Evolutionary conservation across 2,888 invertebrate genomes (phyloP).

Genomic region (Balanococcus diminutus): DNA sequence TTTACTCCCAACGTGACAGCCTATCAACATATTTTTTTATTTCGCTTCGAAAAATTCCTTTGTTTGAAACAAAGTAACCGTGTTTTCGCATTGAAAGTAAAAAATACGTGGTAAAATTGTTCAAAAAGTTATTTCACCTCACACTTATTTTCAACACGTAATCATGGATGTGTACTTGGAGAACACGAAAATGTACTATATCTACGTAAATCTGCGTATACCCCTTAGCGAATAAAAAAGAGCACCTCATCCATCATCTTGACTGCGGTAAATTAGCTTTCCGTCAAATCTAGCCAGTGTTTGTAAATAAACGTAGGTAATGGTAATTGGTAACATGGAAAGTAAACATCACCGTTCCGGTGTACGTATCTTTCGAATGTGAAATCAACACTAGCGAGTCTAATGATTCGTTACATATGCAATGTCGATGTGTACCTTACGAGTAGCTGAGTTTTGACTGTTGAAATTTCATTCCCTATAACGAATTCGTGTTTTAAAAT

Average conservation of each 20-base stretch:
- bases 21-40: too few species aligned
- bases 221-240: neutral
- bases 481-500: neutral
- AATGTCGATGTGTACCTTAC: neutral
- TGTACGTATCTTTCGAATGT: neutral
- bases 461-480: neutral
- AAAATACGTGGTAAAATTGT: neutral
- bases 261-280: neutral
- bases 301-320: neutral
- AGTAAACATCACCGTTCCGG: neutral
- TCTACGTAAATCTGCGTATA: neutral
- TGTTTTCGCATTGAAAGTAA: too few species aligned
- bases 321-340: neutral
- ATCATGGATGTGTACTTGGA: neutral
- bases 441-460: too few species aligned
- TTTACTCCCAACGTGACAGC: too few species aligned
- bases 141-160: neutral
- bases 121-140: neutral
- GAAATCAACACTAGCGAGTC: neutral
- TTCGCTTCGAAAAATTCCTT: too few species aligned
- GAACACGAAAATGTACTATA: neutral
- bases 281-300: neutral
- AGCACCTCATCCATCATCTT: neutral
- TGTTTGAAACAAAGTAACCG: too few species aligned
- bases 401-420: conserved; percentile 23